phyloP scores from a whole-genome alignment of 2,797 vertebrate species.

The Chelon auratus region DNA sequence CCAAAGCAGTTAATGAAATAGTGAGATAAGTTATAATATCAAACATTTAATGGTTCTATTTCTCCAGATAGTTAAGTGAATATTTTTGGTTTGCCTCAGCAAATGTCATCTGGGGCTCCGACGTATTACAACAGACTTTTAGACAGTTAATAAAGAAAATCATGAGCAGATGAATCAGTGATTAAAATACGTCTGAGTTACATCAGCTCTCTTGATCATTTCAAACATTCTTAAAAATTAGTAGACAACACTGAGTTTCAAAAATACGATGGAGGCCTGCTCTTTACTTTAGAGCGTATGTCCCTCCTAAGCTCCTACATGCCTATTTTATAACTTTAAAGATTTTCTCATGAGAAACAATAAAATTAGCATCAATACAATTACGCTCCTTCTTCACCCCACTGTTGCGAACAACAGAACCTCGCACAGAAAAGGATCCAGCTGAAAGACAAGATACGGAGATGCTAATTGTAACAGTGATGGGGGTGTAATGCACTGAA shows the following conservation, averaged over 20 bases:
- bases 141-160: neutral
- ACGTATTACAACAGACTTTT: no score
- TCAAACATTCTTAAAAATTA: neutral
- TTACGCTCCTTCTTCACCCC: no score
- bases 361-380: neutral
- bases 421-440: constrained; percentile 1
- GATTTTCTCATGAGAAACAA: constrained; percentile 2
- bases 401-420: neutral
- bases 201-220: neutral
- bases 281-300: neutral
- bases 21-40: neutral
- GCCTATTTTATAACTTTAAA: neutral
- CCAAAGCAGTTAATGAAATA: neutral
- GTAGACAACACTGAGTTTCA: neutral
- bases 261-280: neutral
- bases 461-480: constrained; percentile 30
- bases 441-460: constrained; percentile 32
- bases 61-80: neutral
- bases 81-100: no score
- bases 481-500: constrained; percentile 27
- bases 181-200: no score
- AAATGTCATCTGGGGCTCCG: no score
- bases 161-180: neutral
- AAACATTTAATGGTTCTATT: neutral
- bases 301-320: neutral